A percentile compares a stretch with the other conserved stretches of the same genome.
Conservation (phyloP, 2,888 invertebrate species). For the Agonum fuliginosum region DNA sequence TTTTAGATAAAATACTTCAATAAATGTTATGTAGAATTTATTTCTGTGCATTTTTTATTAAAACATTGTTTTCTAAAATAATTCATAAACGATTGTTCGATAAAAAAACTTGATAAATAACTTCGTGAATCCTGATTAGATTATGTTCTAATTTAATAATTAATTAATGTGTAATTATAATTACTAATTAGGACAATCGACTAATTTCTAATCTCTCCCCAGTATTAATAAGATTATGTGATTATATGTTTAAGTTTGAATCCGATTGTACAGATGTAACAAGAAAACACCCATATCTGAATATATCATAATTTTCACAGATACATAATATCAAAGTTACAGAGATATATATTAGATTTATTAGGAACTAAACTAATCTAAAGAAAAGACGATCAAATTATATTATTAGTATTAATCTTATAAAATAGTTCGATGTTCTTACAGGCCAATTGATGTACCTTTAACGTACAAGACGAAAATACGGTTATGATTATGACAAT, state of each 20-base stretch:
- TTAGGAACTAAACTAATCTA: conserved; percentile 43
- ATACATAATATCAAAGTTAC: conserved; percentile 55
- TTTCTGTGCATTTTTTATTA: no score
- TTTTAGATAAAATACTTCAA: no score
- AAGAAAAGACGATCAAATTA: conserved; percentile 57
- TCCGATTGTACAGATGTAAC: conserved; percentile 49
- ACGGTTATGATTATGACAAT: conserved; percentile 57
- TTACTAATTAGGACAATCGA: conserved; percentile 22
- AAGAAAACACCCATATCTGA: conserved; percentile 52
- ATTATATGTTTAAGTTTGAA: no score
- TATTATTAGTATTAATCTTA: conserved; percentile 50
- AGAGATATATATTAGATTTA: conserved; percentile 52
- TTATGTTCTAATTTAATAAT: no score
- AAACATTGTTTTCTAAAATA: no score
- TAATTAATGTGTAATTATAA: no score
- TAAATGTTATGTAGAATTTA: no score
- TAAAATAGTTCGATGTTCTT: conserved; percentile 52
- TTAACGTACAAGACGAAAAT: conserved; percentile 48
- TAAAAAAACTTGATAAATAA: no score
- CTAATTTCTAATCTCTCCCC: not conserved
- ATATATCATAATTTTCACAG: conserved; percentile 57
- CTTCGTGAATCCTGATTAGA: no score
- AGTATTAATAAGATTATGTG: no score
- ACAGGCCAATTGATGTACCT: conserved; percentile 60
- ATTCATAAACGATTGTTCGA: no score